Percentiles rank a stretch among this genome's conserved stretches.
These are phyloP conservation scores for Spondyliosoma cantharus DNA, from an alignment of 2,797 vertebrate genomes.

Conservation along the genomic window DNA sequence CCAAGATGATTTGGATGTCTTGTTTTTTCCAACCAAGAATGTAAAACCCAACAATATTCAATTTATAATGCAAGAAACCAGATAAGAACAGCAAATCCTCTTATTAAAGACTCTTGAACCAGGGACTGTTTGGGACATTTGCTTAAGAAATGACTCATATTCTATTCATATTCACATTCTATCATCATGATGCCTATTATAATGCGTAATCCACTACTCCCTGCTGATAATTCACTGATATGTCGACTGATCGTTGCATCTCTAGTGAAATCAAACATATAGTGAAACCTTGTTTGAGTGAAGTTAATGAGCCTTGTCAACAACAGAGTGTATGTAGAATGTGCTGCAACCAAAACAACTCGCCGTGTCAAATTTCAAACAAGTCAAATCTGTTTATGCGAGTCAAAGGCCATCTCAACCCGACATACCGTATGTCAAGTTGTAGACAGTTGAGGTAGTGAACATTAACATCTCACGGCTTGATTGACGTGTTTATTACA, in stretches of 20 bases:
- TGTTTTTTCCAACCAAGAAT: background rate
- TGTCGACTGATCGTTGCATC: background rate
- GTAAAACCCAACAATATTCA: background rate
- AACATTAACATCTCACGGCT: constrained; percentile 1
- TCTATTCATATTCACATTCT: no score
- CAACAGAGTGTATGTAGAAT: background rate
- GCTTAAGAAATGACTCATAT: background rate
- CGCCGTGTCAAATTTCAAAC: background rate
- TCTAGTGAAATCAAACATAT: background rate
- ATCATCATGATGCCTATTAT: background rate
- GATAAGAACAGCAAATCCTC: background rate
- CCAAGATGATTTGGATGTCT: background rate
- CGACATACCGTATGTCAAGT: background rate
- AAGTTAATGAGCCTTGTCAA: constrained; percentile 1
- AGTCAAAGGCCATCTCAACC: background rate
- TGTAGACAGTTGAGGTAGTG: background rate
- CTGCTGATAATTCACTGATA: background rate
- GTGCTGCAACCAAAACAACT: background rate
- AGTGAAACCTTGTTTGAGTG: background rate
- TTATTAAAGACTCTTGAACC: background rate
- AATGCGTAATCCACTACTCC: background rate
- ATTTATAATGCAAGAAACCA: background rate
- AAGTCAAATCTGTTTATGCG: background rate
- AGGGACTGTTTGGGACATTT: background rate
- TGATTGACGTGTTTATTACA: constrained; percentile 31